Base-by-base conservation (phyloP, 2,888 invertebrate species). In the Clitarchus hookeri region DNA sequence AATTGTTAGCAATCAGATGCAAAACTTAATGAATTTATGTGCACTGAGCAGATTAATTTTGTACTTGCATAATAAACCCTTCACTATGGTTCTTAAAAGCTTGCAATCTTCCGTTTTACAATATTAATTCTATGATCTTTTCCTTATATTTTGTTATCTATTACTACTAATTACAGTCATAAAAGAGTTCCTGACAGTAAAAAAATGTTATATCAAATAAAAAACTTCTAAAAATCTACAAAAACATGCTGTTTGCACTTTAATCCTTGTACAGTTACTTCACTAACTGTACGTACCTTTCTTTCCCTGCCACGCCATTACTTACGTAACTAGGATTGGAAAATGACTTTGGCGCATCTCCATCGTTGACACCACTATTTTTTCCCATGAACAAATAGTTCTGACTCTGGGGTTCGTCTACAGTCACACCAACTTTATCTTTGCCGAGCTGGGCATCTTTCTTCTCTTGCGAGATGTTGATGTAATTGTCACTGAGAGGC, bases 401-500 rank as follows among this genome's bases (percentile, higher is more conserved):
- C 48, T 44, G 36, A 26, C 26, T 80, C 54, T 27, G 65, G 44
- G 83, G 44, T 16, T 65, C 65, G 23, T 54, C 84, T 16, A 8
- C 36, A 19, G 23, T 13, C n/a, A 25, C n/a, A 8, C 13, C 65
- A 65, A 36, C 36, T 44, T 78, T 77, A 48, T 26, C 44, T 53
- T 23, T 44, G 44, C 23, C 36, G n/a, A 23, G 54, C 25, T 53
- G 36, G 26, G 25, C 53, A 26, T 84, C 84, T 27, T 25, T 91
- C 88, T 93, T 93, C 87, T 93, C 92, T 88, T 92, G 91, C 0
- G 93, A 93, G 92, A 93, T 92, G 88, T 93, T 93, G 0, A 93
- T 92, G 88, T 93, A 93, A 91, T 93, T 93, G 88, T 93, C 93
- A 8, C 82, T 27, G 6, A 85, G 44, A 16, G 85, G 84, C 54